phyloP scores from a whole-genome alignment of 2,888 invertebrate species.

The Torymus tubicola region DNA sequence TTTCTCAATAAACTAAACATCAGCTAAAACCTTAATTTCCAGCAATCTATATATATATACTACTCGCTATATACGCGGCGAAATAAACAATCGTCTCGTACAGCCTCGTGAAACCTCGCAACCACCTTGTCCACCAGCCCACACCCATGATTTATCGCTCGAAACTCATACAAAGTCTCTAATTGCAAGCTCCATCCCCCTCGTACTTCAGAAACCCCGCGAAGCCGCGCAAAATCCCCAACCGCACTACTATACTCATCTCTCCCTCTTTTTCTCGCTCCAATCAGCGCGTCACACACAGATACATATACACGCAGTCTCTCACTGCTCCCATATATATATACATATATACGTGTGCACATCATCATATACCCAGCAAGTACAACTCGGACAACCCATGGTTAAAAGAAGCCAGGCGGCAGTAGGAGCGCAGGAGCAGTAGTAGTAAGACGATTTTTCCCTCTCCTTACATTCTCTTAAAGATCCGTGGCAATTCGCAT shows the following conservation, averaged over 20 bases:
- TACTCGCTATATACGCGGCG: too few relatives aligned
- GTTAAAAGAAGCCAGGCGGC: constrained; percentile 35
- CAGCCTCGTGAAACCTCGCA: background rate
- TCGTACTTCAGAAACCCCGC: background rate
- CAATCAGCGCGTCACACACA: constrained; percentile 20
- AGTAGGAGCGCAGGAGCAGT: constrained; percentile 1
- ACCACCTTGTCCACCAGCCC: background rate
- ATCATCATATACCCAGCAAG: constrained; percentile 11
- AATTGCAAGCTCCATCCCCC: background rate
- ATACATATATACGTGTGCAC: background rate
- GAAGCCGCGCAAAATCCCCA: constrained; percentile 6
- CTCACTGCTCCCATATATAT: too few relatives aligned
- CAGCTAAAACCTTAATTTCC: too few relatives aligned
- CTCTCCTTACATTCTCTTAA: background rate
- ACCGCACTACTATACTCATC: background rate
- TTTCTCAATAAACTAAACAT: too few relatives aligned
- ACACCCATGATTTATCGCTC: background rate
- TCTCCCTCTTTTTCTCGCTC: background rate
- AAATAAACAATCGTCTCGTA: too few relatives aligned
- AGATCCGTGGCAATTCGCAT: constrained; percentile 39
- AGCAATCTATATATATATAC: too few relatives aligned
- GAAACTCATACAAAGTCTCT: background rate
- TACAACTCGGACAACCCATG: constrained; percentile 51
- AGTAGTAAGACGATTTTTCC: constrained; percentile 44
- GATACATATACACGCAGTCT: too few relatives aligned